Base-by-base conservation (phyloP, 2,113 vertebrate species). In the Forbesichthys agassizii region DNA sequence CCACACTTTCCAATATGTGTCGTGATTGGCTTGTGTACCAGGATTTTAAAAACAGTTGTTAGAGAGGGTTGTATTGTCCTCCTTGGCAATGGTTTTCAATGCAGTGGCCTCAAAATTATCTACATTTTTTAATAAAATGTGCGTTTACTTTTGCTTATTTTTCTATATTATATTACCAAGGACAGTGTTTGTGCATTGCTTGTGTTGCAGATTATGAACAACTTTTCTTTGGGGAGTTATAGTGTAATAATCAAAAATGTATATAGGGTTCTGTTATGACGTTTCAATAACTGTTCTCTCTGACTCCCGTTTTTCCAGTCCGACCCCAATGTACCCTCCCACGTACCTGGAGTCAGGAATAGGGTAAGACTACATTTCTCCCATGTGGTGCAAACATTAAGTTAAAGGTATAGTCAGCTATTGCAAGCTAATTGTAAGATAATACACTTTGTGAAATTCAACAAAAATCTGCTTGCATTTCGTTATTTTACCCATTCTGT, bases 311-410 rank as follows among this genome's bases (percentile, higher is more conserved):
- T 83, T 87, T 72, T 55, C 16, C 88, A 98, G 96, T 90, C 96
- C 96, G 72, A 98, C 96, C 89, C 96, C 96, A 55, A 98, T 98
- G 96, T 98, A 98, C 88, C 96, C 96, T 75, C 96, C 96, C 20
- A 96, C 96, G 1, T 98, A 98, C 90, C 88, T 98, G 94, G 96
- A 98, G 86, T 95, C 96, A 74, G 96, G 96, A 86, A 97, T 98
- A 10, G 96, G 96, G 96, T 97, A 94, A 95, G 94, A 63, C 16
- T 58, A 13, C 61, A 58, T 56, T 78, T 27, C 2, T 27, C 27
- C 27, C 27, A 27, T 27, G 27, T 27, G 27, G 27, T 27, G 27
- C 27, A 27, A 27, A 27, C 27, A 27, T 27, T 2, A 27, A 27
- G 27, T 27, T 27, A 27, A 27, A 27, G 27, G 27, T 27, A 27